These are phyloP conservation scores for Leptestheria dahalacensis DNA, from an alignment of 1,140 invertebrate genomes.

Conservation along the genomic window DNA sequence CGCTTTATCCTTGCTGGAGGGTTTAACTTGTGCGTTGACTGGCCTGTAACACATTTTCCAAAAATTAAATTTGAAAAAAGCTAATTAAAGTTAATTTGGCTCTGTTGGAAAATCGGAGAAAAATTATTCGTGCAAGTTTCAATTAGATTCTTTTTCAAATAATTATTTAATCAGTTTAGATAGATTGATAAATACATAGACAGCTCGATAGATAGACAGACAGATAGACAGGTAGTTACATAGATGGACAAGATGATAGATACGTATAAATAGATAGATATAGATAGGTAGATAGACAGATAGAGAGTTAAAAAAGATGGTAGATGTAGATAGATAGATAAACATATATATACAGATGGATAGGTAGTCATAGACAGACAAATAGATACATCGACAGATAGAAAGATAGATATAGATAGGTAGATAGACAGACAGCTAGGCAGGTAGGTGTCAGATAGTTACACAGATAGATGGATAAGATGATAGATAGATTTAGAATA, in stretches of 20 bases:
- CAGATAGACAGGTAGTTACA: too few species aligned
- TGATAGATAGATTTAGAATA: not conserved
- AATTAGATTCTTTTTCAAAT: constrained; percentile 31
- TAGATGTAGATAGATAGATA: constrained; percentile 30
- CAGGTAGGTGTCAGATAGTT: not conserved
- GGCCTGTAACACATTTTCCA: not conserved
- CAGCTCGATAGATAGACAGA: not conserved
- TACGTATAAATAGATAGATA: too few species aligned
- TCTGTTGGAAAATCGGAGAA: too few species aligned
- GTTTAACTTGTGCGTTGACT: not conserved
- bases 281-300: not conserved
- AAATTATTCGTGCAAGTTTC: too few species aligned
- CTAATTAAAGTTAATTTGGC: too few species aligned
- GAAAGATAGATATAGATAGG: too few species aligned
- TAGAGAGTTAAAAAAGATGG: not conserved
- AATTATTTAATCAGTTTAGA: constrained; percentile 27
- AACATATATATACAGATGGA: not conserved
- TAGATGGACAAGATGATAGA: too few species aligned
- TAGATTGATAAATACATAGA: constrained; percentile 25
- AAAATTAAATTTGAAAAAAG: too few species aligned
- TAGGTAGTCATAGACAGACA: constrained; percentile 28
- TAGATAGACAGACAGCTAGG: too few species aligned
- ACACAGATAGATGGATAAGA: not conserved
- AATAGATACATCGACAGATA: not conserved
- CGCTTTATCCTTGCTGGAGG: not conserved